These are phyloP conservation scores for Actinernus sp. DNA, from an alignment of 92 coral and sea anemone genomes.

Conservation along the genomic window DNA sequence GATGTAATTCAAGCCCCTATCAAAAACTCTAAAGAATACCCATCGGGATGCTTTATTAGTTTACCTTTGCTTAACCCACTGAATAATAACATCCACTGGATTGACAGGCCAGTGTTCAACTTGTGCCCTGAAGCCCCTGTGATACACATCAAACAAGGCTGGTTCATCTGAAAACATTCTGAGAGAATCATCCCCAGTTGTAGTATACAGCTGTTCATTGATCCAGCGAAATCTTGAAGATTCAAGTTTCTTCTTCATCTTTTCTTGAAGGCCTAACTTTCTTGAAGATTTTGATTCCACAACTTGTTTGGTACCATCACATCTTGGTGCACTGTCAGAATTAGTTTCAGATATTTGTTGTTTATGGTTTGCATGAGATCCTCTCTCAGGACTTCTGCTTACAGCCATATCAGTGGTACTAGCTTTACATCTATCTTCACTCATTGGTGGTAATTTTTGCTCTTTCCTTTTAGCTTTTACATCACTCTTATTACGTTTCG, in stretches of 20 bases:
- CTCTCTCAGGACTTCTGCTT: not conserved
- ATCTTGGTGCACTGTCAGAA: not conserved
- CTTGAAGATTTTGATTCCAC: not conserved
- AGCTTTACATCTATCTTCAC: constrained; percentile 6
- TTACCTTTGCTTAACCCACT: constrained; percentile 95
- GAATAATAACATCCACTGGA: constrained; percentile 87
- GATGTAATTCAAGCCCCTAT: too few relatives aligned
- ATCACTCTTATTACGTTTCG: too few relatives aligned
- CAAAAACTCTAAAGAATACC: too few relatives aligned
- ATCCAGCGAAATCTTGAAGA: constrained; percentile 96
- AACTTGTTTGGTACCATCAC: too few relatives aligned
- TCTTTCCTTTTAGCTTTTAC: too few relatives aligned
- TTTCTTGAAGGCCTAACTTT: constrained; percentile 68
- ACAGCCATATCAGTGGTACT: not conserved
- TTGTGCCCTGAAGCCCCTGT: constrained; percentile 88
- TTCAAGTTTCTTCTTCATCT: constrained; percentile 82
- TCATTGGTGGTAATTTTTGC: too few relatives aligned
- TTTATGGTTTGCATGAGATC: not conserved
- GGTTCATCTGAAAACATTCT: constrained; percentile 75
- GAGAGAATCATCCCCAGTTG: constrained; percentile 80
- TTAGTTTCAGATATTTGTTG: too few relatives aligned
- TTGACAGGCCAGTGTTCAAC: constrained; percentile 96
- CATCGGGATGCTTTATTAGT: too few relatives aligned
- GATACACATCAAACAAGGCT: constrained; percentile 86
- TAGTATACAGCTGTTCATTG: constrained; percentile 89